Percentiles rank a stretch among this genome's conserved stretches.
These are phyloP conservation scores for Sylvia atricapilla DNA, from an alignment of 2,113 vertebrate genomes.

Conservation along the genomic window DNA sequence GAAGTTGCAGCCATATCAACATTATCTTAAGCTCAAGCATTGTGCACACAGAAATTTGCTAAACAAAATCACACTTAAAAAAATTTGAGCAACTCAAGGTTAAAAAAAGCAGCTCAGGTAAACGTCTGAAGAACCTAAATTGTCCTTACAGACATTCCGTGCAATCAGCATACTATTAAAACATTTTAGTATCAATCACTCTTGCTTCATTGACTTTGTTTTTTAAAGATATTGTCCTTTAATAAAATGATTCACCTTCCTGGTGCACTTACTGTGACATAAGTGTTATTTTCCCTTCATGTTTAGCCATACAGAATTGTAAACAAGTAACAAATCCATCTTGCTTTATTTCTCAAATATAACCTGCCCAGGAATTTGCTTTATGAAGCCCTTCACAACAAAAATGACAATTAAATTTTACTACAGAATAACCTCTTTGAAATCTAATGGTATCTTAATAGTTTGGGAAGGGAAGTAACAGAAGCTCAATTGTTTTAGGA, in stretches of 20 bases:
- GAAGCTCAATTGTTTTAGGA: constrained; percentile 48
- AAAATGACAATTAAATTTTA: constrained; percentile 29
- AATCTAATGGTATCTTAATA: constrained; percentile 47
- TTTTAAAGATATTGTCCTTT: background rate
- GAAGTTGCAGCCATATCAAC: background rate
- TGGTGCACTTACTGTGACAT: background rate
- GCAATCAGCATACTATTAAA: background rate
- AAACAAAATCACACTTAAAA: background rate
- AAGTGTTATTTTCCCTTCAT: background rate
- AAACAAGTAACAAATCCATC: background rate
- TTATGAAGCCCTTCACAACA: background rate
- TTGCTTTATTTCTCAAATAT: background rate
- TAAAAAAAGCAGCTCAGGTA: background rate
- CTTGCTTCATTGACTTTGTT: background rate
- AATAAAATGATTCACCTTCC: background rate
- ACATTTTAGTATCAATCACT: background rate
- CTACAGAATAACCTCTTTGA: constrained; percentile 21
- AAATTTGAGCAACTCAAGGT: background rate
- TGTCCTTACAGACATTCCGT: background rate
- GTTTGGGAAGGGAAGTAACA: constrained; percentile 37
- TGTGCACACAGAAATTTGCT: background rate
- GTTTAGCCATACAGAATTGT: background rate
- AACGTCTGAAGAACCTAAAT: background rate
- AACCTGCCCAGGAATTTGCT: background rate
- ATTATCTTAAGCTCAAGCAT: background rate